Evolutionary conservation across 2,888 invertebrate species (phyloP), one percentile per base, ranked within the genome.

Genomic region (Mellilla xanthometata): DNA sequence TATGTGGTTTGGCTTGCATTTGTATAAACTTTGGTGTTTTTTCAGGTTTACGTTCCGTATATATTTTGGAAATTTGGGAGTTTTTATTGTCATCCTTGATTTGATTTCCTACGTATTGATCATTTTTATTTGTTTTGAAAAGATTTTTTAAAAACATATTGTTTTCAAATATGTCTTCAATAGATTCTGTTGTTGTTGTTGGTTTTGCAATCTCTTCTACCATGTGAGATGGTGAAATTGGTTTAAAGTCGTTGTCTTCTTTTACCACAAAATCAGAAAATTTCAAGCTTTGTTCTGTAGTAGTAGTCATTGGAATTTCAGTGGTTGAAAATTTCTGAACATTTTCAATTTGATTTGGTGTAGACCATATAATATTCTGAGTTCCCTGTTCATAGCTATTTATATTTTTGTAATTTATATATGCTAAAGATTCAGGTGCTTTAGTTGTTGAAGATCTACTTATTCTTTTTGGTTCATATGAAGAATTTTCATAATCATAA

Each of bases 121-220:
- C 61, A 12, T 53, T 51, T 24, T 66, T 62, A 7, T 66, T 61
- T 2, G 56, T 49, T 15, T 60, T 72, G n/a, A 81, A 62, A 28
- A 87, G 41, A 52, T 77, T 79, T 63, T 76, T 83, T 10, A 89
- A 58, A 54, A 88, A 89, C 36, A 87, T 72, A 41, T 89, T 89
- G 1, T 76, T 72, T 52, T 69, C 64, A 15, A 89, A 58, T 10
- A 74, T 63, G 12, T 78, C 68, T 58, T 74, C 55, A 12, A 39
- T 65, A 10, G 45, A 44, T 53, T 72, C 71, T 8, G 71, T 67
- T n/a, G 70, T 68, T 5, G 61, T 59, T 2, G 46, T 57, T 23
- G 52, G 54, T 42, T 54, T 43, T 43, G 53, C 46, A 13, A 39
- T 43, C 6, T 54, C 45, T 22, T 56, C 49, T 56, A 62, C 56